phyloP scores from a whole-genome alignment of 37 sponge, comb jelly and placozoan genomes.

The Cladorhizidae sp. region DNA sequence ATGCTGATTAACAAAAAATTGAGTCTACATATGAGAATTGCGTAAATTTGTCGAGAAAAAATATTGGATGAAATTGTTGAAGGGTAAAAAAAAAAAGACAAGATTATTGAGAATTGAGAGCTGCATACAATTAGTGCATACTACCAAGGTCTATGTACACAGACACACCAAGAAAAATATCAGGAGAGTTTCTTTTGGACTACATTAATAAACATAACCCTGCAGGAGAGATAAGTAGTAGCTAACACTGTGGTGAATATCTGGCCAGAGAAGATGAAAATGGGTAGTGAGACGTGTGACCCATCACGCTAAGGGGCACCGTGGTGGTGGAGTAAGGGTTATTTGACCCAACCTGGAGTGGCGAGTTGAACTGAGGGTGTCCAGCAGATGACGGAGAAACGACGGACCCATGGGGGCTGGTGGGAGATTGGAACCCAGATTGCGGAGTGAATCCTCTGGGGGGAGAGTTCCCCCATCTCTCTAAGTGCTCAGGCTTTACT shows the following conservation, averaged over 20 bases:
- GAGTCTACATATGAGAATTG: too few relatives aligned
- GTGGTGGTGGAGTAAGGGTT: constrained; percentile 43
- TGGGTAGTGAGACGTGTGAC: constrained; percentile 17
- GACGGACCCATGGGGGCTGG: constrained; percentile 20
- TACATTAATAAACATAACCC: neutral
- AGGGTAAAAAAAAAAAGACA: too few relatives aligned
- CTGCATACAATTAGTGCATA: too few relatives aligned
- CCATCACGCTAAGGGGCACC: constrained; percentile 44
- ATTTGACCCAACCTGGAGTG: neutral
- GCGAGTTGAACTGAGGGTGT: constrained; percentile 23
- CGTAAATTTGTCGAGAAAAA: too few relatives aligned
- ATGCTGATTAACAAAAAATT: too few relatives aligned
- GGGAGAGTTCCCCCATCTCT: constrained; percentile 41
- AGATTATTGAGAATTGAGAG: too few relatives aligned
- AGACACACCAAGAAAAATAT: too few relatives aligned
- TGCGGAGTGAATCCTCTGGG: constrained; percentile 21
- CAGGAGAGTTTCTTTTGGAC: too few relatives aligned
- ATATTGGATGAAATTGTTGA: too few relatives aligned
- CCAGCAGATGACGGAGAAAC: constrained; percentile 25
- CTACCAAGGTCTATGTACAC: too few relatives aligned
- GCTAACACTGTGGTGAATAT: constrained; percentile 50
- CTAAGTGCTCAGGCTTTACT: constrained; percentile 38
- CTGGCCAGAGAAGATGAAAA: constrained; percentile 31
- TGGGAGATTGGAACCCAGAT: constrained; percentile 48
- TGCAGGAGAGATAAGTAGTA: neutral